Evolutionary conservation across 2,888 invertebrate genomes (phyloP), one percentile per base, ranked within the genome.

Genomic region (Acronicta leporina): DNA sequence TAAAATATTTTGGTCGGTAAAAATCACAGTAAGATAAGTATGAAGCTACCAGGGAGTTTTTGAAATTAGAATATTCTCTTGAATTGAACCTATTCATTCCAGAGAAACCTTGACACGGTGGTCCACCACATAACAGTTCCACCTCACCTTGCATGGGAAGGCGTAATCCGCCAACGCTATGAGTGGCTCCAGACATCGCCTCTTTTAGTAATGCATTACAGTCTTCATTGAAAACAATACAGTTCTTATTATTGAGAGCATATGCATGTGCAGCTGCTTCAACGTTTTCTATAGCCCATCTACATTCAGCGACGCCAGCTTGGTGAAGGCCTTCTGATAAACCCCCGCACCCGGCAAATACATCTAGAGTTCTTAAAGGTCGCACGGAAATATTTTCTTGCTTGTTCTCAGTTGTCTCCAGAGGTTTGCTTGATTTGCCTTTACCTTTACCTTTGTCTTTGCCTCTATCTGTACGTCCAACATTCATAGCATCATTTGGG

Each of bases 41-140:
- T 0, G 97, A 96, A 0, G 97, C 97, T 16, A 98, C 96, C 13
- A 98, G 91, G 0, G 98, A 98, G 86, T 97, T 98, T 92, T 97
- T 98, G 83, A 98, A 98, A 71, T 96, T 95, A 2, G 98, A 97
- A 87, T 98, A 98, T 75, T 98, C 97, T 35, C 97, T 94, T 0
- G 96, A 96, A 88, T 97, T 98, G 87, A 98, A 98, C 52, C 98
- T 93, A 88, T 98, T 98, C 97, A 98, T 98, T 40, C 97, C 97
- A 46, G 97, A 97, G 90, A 98, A 98, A 5, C 98, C 98, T 88
- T 98, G 98, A 84, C 98, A 98, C 0, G 98, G 98, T 0, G 98
- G 98, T 0, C 98, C 98, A 10, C 98, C 98, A 81, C 97, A 97
- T 33, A 98, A 88, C 61, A 98, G 87, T 80, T 98, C 97, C 0